A percentile compares a stretch with the other conserved stretches of the same genome.
These are phyloP conservation scores for Hemichromis elongatus DNA, from an alignment of 2,113 vertebrate genomes.

Conservation along the genomic window DNA sequence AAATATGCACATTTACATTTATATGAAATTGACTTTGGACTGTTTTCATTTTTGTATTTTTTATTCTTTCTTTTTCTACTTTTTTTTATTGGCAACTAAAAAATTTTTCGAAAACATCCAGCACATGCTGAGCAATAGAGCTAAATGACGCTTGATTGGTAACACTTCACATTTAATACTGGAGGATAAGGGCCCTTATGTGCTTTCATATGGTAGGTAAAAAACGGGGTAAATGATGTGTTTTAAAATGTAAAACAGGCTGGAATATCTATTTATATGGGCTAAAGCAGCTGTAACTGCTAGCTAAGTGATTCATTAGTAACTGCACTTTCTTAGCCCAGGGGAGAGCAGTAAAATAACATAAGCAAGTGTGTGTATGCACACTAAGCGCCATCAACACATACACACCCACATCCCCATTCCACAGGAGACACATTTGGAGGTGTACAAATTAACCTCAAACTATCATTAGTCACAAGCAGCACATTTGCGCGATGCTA, in stretches of 20 bases:
- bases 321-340: constrained; percentile 35
- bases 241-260: constrained; percentile 33
- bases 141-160: not conserved
- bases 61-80: not conserved
- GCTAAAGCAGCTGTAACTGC: constrained; percentile 49
- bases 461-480: constrained; percentile 60
- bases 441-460: constrained; percentile 61
- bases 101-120: not conserved
- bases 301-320: constrained; percentile 62
- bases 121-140: not conserved
- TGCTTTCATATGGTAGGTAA: not conserved
- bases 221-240: constrained; percentile 2
- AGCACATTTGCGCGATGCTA: constrained; percentile 23
- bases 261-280: constrained; percentile 45
- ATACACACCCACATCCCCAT: not conserved
- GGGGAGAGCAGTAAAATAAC: constrained; percentile 47
- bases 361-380: constrained; percentile 24
- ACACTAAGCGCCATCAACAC: not conserved
- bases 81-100: not conserved
- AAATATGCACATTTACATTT: not conserved
- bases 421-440: constrained; percentile 35
- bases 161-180: not conserved
- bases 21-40: not conserved
- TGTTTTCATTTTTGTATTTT: not conserved
- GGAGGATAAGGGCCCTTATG: not conserved